phyloP scores from a whole-genome alignment of 2,888 invertebrate species.

The Rhagonycha fulva region DNA sequence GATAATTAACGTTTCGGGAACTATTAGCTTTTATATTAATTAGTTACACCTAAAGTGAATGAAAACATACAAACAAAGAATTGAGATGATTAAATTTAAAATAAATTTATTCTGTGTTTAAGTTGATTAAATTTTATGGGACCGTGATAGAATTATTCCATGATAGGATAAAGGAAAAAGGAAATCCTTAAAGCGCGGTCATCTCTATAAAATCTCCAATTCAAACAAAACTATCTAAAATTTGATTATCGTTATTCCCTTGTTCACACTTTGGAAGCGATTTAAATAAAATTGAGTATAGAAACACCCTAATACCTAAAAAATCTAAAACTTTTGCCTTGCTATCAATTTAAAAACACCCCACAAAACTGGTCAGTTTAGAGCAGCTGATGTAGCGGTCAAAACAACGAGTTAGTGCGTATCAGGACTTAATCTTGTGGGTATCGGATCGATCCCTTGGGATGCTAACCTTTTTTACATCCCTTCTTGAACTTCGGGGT shows the following conservation, averaged over 20 bases:
- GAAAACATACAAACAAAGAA: background rate
- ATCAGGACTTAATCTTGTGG: slow-evolving; percentile 46
- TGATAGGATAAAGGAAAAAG: background rate
- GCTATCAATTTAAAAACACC: slow-evolving; percentile 44
- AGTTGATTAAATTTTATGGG: background rate
- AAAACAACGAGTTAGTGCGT: slow-evolving; percentile 45
- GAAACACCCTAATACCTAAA: slow-evolving; percentile 24
- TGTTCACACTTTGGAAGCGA: slow-evolving; percentile 32
- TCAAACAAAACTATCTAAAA: slow-evolving; percentile 32
- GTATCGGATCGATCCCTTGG: slow-evolving; percentile 40
- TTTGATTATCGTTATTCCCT: slow-evolving; percentile 36
- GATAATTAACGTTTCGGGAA: background rate
- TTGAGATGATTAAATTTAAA: background rate
- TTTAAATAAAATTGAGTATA: slow-evolving; percentile 34
- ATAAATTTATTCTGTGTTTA: background rate
- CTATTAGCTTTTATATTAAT: background rate
- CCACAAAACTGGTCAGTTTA: slow-evolving; percentile 36
- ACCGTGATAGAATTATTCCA: background rate
- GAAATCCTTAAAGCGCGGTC: slow-evolving; percentile 4
- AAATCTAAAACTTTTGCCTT: slow-evolving; percentile 17
- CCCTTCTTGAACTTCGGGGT: slow-evolving; percentile 25
- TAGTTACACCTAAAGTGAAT: background rate
- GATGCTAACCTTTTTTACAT: slow-evolving; percentile 27
- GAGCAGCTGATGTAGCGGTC: slow-evolving; percentile 38
- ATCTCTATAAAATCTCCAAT: slow-evolving; percentile 27